Base-by-base conservation (phyloP, 2,113 vertebrate genomes). In the Notiomystis cincta region DNA sequence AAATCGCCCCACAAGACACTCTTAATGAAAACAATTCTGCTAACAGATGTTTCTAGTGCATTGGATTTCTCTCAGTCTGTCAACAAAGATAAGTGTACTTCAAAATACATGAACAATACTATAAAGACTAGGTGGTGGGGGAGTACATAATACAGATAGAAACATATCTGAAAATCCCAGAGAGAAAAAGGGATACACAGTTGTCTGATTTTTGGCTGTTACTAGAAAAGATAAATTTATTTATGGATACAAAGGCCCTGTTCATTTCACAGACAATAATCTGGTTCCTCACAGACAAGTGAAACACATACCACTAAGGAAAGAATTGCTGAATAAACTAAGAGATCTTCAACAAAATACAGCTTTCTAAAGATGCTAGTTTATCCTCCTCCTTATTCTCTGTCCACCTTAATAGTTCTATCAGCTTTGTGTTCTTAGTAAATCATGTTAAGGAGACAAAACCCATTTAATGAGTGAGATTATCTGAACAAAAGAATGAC, bases 11-110 rank as follows among this genome's bases (percentile, higher is more conserved):
- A 66, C 35, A 82, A 61, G 66, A 88, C 33, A 66, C 1, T n/a
- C 37, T 22, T 80, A 82, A 92, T 70, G 58, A 93, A 96, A 96
- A 94, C 48, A 91, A 54, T 79, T 89, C 80, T 76, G 57, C 54
- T 58, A 87, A 69, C 87, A 96, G 84, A 96, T 91, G 87, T 80
- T 87, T 97, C 69, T 47, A 87, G 48, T 72, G 61, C 42, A 70
- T 69, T 85, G 48, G 31, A 87, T 76, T 91, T 87, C 69, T 83
- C 69, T 87, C 87, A 53, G 40, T 38, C 66, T 76, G 73, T 64
- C 89, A 94, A 48, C 28, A 84, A 81, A 84, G 89, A 67, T 16
- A 93, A 93, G 82, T 78, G 67, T 21, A 84, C 67, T 88, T 81
- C 57, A 78, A 93, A 95, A 86, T 23, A 57, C 61, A 61, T 10